Conservation (phyloP, 2,888 invertebrate genomes). For the Thysanoteuthis rhombus region DNA sequence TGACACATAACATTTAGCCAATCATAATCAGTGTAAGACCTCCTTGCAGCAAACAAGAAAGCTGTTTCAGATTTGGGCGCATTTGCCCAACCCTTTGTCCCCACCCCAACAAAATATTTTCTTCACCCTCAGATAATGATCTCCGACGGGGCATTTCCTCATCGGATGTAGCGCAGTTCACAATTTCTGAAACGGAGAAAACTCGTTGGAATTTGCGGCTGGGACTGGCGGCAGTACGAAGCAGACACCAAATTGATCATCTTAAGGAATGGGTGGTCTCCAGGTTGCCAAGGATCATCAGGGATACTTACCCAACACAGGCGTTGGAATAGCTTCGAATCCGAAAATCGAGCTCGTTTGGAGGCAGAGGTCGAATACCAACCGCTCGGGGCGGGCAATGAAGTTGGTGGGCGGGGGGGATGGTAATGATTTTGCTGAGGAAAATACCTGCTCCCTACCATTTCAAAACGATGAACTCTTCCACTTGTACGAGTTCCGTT, state of each 20-base stretch:
- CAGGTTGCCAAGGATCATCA: not conserved
- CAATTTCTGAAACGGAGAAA: not conserved
- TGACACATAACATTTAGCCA: not conserved
- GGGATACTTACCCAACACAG: no score
- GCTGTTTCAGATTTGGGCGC: not conserved
- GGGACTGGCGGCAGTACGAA: not conserved
- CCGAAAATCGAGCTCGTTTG: no score
- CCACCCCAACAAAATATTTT: not conserved
- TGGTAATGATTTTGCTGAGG: no score
- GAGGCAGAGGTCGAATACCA: no score
- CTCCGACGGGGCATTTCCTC: not conserved
- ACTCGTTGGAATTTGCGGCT: not conserved
- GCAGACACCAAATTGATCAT: not conserved
- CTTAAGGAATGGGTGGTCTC: not conserved
- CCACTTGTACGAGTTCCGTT: no score
- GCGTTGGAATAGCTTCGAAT: no score
- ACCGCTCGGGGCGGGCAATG: no score
- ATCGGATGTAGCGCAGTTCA: not conserved
- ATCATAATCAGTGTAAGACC: not conserved
- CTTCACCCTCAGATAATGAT: not conserved
- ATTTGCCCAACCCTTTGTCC: not conserved
- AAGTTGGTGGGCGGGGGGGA: no score
- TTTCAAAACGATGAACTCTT: no score
- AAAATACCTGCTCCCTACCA: no score
- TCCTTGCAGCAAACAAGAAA: not conserved